Percentiles rank a stretch among this genome's conserved stretches.
These are phyloP conservation scores for Ursus arctos DNA, from an alignment of 2,113 vertebrate species.

Conservation along the genomic window DNA sequence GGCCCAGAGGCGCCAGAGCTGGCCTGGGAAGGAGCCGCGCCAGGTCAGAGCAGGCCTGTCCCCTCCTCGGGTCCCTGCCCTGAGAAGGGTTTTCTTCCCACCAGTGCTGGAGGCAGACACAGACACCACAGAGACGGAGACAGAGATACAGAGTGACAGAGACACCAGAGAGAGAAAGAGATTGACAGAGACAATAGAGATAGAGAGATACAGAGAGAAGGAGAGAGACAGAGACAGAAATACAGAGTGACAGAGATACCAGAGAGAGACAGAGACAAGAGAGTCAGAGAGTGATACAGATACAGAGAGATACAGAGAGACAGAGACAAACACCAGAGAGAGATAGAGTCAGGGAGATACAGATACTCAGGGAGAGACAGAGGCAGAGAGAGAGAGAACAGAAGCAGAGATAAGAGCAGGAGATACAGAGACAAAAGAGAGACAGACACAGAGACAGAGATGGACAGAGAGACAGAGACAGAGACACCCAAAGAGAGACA, in stretches of 20 bases:
- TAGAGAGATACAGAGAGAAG: background rate
- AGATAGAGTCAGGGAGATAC: background rate
- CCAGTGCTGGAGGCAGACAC: background rate
- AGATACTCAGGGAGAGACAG: background rate
- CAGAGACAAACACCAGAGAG: background rate
- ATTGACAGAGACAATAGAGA: background rate
- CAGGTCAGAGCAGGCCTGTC: background rate
- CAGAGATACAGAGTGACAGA: background rate
- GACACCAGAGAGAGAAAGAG: background rate
- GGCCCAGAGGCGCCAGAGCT: background rate
- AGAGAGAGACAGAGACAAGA: background rate
- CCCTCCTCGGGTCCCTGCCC: background rate
- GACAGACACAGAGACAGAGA: background rate
- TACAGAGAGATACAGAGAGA: background rate
- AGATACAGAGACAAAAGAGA: background rate
- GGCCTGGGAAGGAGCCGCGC: slow-evolving; percentile 23
- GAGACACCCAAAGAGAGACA: background rate
- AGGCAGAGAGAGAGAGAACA: background rate
- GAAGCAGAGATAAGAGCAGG: background rate
- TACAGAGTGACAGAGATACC: background rate
- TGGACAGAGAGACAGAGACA: background rate
- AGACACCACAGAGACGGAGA: background rate
- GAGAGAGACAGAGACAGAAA: background rate
- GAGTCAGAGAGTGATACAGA: background rate
- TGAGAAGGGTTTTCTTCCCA: background rate